A percentile compares a stretch with the other conserved stretches of the same genome.
Conservation (phyloP, 2,888 invertebrate species). For the Hyles lineata region DNA sequence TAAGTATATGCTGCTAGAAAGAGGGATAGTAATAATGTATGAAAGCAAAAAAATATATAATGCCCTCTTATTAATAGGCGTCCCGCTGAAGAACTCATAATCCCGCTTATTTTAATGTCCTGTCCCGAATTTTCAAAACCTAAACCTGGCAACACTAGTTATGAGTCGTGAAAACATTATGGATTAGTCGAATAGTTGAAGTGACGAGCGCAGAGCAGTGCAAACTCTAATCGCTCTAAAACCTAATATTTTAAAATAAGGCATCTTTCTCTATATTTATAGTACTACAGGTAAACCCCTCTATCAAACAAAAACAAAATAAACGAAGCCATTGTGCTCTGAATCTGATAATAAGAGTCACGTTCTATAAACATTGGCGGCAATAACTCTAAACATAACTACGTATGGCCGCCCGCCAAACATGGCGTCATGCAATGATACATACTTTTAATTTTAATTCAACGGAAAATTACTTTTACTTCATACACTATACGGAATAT, state of each 20-base stretch:
- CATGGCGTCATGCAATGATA: conserved; percentile 12
- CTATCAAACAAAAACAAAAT: conserved; percentile 7
- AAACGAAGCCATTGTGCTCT: conserved; percentile 19
- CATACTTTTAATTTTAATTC: conserved; percentile 14
- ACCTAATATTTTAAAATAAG: background rate
- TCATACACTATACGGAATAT: background rate
- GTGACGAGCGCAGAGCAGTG: too few species aligned
- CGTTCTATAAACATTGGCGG: conserved; percentile 15
- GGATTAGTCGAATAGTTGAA: too few species aligned
- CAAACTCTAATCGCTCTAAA: too few species aligned
- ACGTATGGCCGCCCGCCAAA: conserved; percentile 18
- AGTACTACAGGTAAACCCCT: conserved; percentile 2
- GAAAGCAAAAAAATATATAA: too few species aligned
- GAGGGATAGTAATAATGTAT: too few species aligned
- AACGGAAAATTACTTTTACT: conserved; percentile 24
- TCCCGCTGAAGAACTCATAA: too few species aligned
- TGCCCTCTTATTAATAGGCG: too few species aligned
- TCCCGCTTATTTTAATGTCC: too few species aligned
- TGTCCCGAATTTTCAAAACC: too few species aligned
- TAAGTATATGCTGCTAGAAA: too few species aligned
- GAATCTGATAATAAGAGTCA: conserved; percentile 18
- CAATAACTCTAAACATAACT: conserved; percentile 17
- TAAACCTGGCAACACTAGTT: too few species aligned
- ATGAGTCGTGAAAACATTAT: too few species aligned
- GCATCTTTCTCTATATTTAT: background rate